phyloP scores from a whole-genome alignment of 1,140 invertebrate genomes.

The Nomia melanderi region DNA sequence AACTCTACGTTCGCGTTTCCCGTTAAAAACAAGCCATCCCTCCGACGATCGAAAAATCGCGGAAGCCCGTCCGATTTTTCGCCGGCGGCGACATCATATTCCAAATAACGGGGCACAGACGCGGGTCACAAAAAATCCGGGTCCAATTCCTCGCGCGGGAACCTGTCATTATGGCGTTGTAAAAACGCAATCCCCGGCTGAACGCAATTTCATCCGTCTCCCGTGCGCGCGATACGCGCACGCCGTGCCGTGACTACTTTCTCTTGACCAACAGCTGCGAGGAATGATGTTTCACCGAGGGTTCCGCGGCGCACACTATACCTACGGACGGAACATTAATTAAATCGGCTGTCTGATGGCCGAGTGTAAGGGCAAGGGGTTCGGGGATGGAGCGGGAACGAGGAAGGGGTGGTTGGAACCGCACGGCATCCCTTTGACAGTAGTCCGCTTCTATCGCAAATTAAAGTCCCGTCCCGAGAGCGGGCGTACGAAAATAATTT shows the following conservation, averaged over 20 bases:
- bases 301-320: conserved; percentile 7
- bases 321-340: conserved; percentile 62
- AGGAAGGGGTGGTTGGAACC: neutral
- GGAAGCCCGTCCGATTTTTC: neutral
- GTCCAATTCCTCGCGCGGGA: neutral
- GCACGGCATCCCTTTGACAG: conserved; percentile 63
- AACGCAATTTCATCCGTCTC: conserved; percentile 36
- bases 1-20: too few relatives aligned
- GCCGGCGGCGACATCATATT: neutral
- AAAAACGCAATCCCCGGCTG: conserved; percentile 18
- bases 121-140: neutral
- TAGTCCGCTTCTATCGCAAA: conserved; percentile 63
- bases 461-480: conserved; percentile 59
- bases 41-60: too few relatives aligned
- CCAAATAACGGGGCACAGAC: neutral
- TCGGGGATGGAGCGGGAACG: neutral
- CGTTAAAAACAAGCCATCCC: too few relatives aligned
- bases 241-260: conserved; percentile 8
- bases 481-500: conserved; percentile 62
- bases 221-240: too few relatives aligned
- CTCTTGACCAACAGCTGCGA: conserved; percentile 33
- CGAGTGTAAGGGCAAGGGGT: conserved; percentile 2
- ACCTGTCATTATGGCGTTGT: conserved; percentile 35
- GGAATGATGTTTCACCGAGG: conserved; percentile 46
- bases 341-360: conserved; percentile 63